A percentile compares a stretch with the other conserved stretches of the same genome.
phyloP scores from a whole-genome alignment of 2,888 invertebrate species.

The Eupsilia transversa region DNA sequence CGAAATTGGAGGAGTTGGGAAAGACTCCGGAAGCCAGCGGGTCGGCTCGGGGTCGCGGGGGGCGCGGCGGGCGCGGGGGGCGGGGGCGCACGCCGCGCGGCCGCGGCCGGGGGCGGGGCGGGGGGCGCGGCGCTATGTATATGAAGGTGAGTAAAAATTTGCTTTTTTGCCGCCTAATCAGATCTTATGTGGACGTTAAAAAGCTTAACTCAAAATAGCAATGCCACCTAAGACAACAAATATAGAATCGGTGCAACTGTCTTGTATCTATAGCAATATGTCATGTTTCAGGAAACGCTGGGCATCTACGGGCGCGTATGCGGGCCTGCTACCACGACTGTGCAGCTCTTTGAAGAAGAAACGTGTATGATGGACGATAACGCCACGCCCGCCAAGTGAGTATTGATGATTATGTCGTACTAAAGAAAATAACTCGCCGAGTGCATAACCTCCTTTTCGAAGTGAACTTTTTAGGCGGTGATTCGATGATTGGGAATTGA shows the following conservation, averaged over 20 bases:
- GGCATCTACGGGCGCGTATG: conserved; percentile 88
- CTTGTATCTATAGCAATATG: conserved; percentile 12
- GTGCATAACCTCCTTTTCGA: not conserved
- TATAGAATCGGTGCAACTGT: not conserved
- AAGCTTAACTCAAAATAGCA: not conserved
- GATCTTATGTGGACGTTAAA: not conserved
- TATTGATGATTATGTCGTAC: conserved; percentile 42
- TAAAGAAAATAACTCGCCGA: not conserved
- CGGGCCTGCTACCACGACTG: conserved; percentile 87
- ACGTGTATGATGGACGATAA: conserved; percentile 94
- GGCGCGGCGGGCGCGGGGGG: conserved; percentile 73
- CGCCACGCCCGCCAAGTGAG: conserved; percentile 88
- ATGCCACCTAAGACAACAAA: not conserved
- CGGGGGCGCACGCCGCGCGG: conserved; percentile 75
- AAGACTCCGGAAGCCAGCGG: conserved; percentile 75
- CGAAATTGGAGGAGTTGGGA: conserved; percentile 76
- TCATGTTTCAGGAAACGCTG: conserved; percentile 84
- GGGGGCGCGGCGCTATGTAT: conserved; percentile 82
- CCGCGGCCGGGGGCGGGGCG: conserved; percentile 84
- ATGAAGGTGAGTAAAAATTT: conserved; percentile 78
- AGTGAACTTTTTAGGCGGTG: not conserved
- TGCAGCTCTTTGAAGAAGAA: conserved; percentile 93
- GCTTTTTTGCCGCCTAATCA: not conserved
- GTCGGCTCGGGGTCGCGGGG: conserved; percentile 66
- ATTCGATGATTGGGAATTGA: too few species aligned